Evolutionary conservation across 2,888 invertebrate species (phyloP), one percentile per base, ranked within the genome.

Genomic region (Cancer borealis): DNA sequence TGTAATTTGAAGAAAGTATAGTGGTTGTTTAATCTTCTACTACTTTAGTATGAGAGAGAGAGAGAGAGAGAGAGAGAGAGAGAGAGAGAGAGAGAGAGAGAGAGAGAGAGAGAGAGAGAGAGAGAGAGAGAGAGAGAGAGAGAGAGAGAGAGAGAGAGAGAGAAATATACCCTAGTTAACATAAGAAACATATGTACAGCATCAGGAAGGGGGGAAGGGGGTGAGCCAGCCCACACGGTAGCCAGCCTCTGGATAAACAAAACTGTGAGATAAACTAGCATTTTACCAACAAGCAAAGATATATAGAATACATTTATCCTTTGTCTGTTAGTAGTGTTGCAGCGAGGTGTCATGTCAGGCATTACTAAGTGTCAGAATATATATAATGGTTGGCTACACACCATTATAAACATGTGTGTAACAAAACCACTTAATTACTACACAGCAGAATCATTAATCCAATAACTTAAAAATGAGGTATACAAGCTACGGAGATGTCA

Each of bases 71-170:
- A 60, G 60, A 91, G 49, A 49, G 91, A 49, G 49, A 47, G 90
- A 49, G 12, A 90, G 49, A 90, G 0, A 90, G 90, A 90, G 45
- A 90, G 90, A 49, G 45, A 47, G 90, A 90, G 12, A 49, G 39
- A 90, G 12, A 47, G 90, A 49, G 21, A 90, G 90, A 90, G 12
- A 21, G 47, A 47, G n/a, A 90, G 90, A 49, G 45, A 90, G 90
- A 47, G 45, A 39, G 39, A 39, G 39, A 39, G 39, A 39, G 39
- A 39, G 39, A 39, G 39, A 39, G 39, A 39, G 39, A 45, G 46
- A 90, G 6, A 90, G 1, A 21, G 1, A 46, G n/a, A n/a, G 66
- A 66, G n/a, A n/a, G 0, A n/a, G 3, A 66, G 66, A 0, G n/a
- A 14, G 14, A 66, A 14, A 66, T 66, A 66, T 14, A n/a, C 17